Evolutionary conservation across 2,113 vertebrate species (phyloP).

Genomic region (Oncorhynchus masou): DNA sequence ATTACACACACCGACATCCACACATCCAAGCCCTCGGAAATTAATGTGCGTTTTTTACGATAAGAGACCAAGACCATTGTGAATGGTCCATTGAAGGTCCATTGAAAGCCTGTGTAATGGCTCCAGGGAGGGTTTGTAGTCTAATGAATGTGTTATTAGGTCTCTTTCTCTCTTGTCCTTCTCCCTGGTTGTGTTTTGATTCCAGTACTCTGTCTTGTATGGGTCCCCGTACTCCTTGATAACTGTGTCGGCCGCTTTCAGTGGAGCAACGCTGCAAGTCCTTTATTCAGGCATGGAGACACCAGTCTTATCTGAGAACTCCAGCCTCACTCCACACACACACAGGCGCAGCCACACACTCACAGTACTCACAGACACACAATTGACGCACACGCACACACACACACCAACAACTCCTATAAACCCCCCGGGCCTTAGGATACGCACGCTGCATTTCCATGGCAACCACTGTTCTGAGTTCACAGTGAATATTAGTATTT

Average conservation of each 20-base stretch:
- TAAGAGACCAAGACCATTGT: background rate
- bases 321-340: background rate
- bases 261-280: background rate
- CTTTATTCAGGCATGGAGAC: background rate
- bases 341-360: background rate
- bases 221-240: background rate
- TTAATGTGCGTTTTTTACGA: constrained; percentile 9
- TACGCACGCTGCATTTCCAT: background rate
- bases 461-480: background rate
- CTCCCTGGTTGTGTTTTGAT: background rate
- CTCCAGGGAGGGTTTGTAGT: background rate
- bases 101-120: background rate
- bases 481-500: background rate
- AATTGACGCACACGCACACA: background rate
- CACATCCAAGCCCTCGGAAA: constrained; percentile 4
- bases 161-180: background rate
- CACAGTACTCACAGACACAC: background rate
- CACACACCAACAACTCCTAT: background rate
- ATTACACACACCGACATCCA: background rate
- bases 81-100: background rate
- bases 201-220: background rate
- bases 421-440: background rate
- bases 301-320: background rate
- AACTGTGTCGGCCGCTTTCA: background rate
- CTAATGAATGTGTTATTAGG: background rate